Base-by-base conservation (phyloP, 2,113 vertebrate genomes). In the Vombatus ursinus region DNA sequence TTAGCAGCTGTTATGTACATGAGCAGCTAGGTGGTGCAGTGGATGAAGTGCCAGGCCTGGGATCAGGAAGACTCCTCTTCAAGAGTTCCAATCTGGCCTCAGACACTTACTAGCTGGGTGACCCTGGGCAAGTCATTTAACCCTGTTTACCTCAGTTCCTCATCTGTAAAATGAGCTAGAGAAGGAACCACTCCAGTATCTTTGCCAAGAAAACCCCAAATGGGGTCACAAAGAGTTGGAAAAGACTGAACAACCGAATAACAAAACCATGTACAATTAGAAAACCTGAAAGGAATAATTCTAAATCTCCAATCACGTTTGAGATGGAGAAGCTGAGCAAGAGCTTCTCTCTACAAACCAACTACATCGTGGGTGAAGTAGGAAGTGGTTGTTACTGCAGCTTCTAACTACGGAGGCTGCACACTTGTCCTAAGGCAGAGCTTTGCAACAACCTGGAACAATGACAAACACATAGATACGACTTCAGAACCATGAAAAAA, bases 311-410 rank as follows among this genome's bases (percentile, higher is more conserved):
- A 96, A 22, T 95, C 96, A 68, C 90, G 77, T 68, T 96, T 52
- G 0, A 91, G 93, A 96, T 96, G 97, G 54, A 98, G 98, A 98
- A 98, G 96, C 52, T 1, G 90, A 98, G 94, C 49, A 53, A 98
- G 54, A 96, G 91, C 48, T 94, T 92, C 93, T 96, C 94, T 98
- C 95, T 97, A 97, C 96, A 97, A 91, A 97, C 68, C 68, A 84
- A n/a, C 68, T 92, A 95, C 90, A 54, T 97, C 94, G 52, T 84
- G 5, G 90, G 95, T 95, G 8, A 98, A 98, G 95, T 97, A 98
- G 98, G 98, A 99, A 99, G 98, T 98, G 98, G 97, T 95, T 95
- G 94, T 96, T 97, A 93, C 91, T 97, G 96, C 97, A 98, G 95
- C 95, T 96, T 94, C 95, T 98, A 10, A 96, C 96, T 97, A 89